A percentile compares a stretch with the other conserved stretches of the same genome.
Conservation (phyloP, 2,888 invertebrate species). For the Phengaris arion region DNA sequence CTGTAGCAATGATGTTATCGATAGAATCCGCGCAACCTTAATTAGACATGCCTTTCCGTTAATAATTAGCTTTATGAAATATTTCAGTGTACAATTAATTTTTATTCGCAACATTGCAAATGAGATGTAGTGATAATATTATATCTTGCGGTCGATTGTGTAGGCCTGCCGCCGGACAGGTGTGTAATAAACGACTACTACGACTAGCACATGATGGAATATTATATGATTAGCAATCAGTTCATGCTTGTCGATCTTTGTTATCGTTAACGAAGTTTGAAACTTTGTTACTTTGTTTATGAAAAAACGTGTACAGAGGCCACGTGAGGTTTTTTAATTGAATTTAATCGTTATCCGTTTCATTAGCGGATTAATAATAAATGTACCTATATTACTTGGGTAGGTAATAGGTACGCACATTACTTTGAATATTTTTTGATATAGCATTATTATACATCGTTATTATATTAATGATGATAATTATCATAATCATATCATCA, state of each 20-base stretch:
- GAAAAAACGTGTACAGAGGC: neutral
- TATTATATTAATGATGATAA: no score
- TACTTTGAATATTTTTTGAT: no score
- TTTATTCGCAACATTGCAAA: slow-evolving; percentile 9
- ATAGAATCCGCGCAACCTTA: slow-evolving; percentile 1
- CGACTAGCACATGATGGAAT: neutral
- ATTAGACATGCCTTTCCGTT: slow-evolving; percentile 19
- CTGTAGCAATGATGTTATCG: slow-evolving; percentile 4
- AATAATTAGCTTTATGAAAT: slow-evolving; percentile 10
- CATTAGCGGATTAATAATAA: no score
- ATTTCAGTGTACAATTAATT: neutral
- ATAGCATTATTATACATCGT: no score
- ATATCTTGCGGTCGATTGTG: neutral
- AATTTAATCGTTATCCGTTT: neutral
- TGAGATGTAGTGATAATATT: slow-evolving; percentile 12
- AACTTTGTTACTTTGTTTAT: neutral
- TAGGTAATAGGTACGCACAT: no score
- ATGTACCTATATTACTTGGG: no score
- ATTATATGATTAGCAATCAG: neutral
- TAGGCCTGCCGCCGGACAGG: neutral
- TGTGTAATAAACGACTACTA: neutral
- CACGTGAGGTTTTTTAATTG: neutral
- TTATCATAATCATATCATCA: no score
- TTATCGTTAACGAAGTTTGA: neutral
- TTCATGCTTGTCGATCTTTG: neutral